These are phyloP conservation scores for Lysiphlebus fabarum DNA, from an alignment of 1,140 invertebrate species.

Conservation along the genomic window DNA sequence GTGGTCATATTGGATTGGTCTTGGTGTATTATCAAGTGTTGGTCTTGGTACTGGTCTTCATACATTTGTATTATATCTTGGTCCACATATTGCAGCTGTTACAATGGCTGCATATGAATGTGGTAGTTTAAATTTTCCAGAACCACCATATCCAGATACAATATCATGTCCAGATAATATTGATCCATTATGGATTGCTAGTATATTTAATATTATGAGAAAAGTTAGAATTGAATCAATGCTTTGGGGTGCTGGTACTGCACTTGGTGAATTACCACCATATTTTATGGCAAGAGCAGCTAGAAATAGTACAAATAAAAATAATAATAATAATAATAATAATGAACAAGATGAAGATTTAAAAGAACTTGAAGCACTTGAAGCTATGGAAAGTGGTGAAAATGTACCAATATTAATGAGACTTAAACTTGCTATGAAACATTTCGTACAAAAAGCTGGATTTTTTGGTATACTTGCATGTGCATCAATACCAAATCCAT, in stretches of 20 bases:
- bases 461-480: conserved; percentile 97
- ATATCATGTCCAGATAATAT: conserved; percentile 74
- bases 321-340: conserved; percentile 58
- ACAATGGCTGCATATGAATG: conserved; percentile 98
- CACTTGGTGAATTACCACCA: conserved; percentile 91
- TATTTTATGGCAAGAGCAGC: conserved; percentile 98
- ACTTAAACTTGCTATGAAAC: conserved; percentile 84
- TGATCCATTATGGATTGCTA: conserved; percentile 60
- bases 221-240: conserved; percentile 96
- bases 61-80: conserved; percentile 96
- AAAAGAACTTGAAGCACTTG: conserved; percentile 71
- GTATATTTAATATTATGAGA: conserved; percentile 86
- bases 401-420: conserved; percentile 69
- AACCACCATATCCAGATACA: conserved; percentile 86
- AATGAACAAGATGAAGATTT: conserved; percentile 72
- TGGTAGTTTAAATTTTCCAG: conserved; percentile 88
- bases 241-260: conserved; percentile 97
- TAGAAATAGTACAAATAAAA: conserved; percentile 61
- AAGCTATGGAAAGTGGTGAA: conserved; percentile 61
- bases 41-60: conserved; percentile 97
- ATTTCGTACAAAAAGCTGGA: conserved; percentile 90
- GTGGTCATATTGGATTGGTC: conserved; percentile 90
- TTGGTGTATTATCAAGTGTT: conserved; percentile 95
- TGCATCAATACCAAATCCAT: conserved; percentile 97
- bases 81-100: conserved; percentile 89